These are phyloP conservation scores for Acleris emargana DNA, from an alignment of 2,888 invertebrate species.

Conservation along the genomic window DNA sequence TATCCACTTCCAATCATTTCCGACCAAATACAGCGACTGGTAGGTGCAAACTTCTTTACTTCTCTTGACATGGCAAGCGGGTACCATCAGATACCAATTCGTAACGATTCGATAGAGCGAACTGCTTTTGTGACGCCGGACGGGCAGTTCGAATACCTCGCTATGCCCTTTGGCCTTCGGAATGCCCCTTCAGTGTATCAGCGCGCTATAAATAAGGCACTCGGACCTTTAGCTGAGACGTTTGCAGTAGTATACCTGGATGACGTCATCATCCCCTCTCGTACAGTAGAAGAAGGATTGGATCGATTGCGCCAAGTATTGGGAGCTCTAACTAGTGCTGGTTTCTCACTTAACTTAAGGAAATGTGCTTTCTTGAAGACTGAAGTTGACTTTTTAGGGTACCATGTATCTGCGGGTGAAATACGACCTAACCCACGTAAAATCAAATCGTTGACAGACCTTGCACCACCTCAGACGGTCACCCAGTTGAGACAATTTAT, in stretches of 20 bases:
- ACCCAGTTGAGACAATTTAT: slow-evolving; percentile 3
- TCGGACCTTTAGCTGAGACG: slow-evolving; percentile 8
- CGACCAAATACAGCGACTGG: slow-evolving; percentile 20
- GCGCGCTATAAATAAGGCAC: slow-evolving; percentile 29
- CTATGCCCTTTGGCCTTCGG: slow-evolving; percentile 56
- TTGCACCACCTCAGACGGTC: not conserved
- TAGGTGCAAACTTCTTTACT: slow-evolving; percentile 15
- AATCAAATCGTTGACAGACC: slow-evolving; percentile 28
- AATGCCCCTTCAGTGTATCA: slow-evolving; percentile 52
- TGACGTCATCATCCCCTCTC: slow-evolving; percentile 2
- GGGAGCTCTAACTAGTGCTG: not conserved
- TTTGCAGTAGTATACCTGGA: slow-evolving; percentile 23
- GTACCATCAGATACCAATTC: slow-evolving; percentile 16
- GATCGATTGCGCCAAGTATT: slow-evolving; percentile 13
- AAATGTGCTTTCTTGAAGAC: slow-evolving; percentile 20
- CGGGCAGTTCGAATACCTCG: slow-evolving; percentile 55
- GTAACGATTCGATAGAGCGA: slow-evolving; percentile 14
- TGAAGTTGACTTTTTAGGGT: not conserved
- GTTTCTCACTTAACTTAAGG: slow-evolving; percentile 17
- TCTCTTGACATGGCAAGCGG: slow-evolving; percentile 15
- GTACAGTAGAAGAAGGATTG: not conserved
- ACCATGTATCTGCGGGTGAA: too few species aligned
- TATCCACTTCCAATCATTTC: slow-evolving; percentile 22
- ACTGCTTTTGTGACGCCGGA: slow-evolving; percentile 36
- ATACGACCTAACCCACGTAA: not conserved